These are phyloP conservation scores for Ornithorhynchus anatinus DNA, from an alignment of 2,113 vertebrate species.

Conservation along the genomic window DNA sequence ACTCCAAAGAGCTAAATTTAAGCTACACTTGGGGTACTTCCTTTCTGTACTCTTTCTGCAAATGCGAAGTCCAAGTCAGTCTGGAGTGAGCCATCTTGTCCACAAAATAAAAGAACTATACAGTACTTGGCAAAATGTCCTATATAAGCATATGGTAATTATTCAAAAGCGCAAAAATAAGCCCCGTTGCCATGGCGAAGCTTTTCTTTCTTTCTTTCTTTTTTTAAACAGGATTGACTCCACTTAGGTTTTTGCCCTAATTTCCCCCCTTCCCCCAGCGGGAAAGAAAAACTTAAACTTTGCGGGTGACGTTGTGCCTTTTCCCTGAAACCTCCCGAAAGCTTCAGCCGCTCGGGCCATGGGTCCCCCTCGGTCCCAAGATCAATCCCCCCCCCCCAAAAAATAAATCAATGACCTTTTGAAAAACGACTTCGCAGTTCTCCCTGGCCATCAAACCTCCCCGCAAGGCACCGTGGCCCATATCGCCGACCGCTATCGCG, in stretches of 20 bases:
- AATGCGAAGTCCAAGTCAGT: no score
- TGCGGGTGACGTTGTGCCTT: no score
- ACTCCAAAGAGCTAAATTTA: conserved; percentile 16
- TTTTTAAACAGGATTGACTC: conserved; percentile 47
- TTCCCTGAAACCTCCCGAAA: neutral
- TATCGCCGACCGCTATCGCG: conserved; percentile 47
- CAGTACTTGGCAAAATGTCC: conserved; percentile 59
- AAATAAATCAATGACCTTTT: conserved; percentile 37
- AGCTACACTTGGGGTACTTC: neutral
- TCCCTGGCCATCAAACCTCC: conserved; percentile 34
- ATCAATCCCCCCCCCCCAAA: conserved; percentile 40
- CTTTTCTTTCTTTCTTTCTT: no score
- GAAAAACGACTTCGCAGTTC: conserved; percentile 32
- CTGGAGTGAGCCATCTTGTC: conserved; percentile 16
- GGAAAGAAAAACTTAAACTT: no score
- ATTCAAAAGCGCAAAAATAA: conserved; percentile 28
- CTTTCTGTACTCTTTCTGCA: no score
- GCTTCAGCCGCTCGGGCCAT: no score
- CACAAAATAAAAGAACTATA: conserved; percentile 56
- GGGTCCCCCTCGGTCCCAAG: conserved; percentile 49
- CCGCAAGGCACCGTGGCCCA: conserved; percentile 18
- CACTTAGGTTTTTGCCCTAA: neutral
- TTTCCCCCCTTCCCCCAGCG: neutral
- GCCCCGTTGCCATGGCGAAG: conserved; percentile 21
- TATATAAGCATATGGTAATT: conserved; percentile 33